These are phyloP conservation scores for Catharus fuscescens DNA, from an alignment of 2,113 vertebrate species.

Conservation along the genomic window DNA sequence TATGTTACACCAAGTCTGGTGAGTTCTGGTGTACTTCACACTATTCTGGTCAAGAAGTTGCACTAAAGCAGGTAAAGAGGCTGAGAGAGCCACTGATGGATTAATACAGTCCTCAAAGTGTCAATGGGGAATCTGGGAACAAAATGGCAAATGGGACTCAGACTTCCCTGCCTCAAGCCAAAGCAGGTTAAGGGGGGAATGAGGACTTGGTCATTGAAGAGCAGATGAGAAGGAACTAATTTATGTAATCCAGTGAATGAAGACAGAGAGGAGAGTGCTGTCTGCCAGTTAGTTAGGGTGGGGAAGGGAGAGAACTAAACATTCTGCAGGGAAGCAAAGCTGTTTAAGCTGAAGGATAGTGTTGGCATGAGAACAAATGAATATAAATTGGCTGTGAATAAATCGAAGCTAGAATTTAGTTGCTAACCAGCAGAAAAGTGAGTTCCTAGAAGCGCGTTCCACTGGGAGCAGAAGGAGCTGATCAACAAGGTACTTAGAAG, in stretches of 20 bases:
- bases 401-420: constrained; percentile 24
- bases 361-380: constrained; percentile 51
- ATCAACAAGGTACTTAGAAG: neutral
- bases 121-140: neutral
- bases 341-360: constrained; percentile 14
- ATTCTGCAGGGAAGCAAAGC: neutral
- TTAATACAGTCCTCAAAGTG: neutral
- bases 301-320: neutral
- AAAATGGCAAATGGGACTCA: neutral
- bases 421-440: constrained; percentile 31
- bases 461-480: neutral
- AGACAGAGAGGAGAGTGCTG: neutral
- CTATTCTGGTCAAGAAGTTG: neutral
- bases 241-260: neutral
- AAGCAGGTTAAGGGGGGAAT: neutral
- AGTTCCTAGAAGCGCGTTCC: constrained; percentile 8
- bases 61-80: neutral
- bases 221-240: neutral
- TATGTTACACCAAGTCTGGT: neutral
- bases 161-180: neutral
- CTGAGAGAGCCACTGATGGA: neutral
- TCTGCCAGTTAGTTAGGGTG: neutral
- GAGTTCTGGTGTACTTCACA: neutral
- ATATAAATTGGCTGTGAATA: constrained; percentile 38
- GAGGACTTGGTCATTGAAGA: neutral